Evolutionary conservation across 2,888 invertebrate species (phyloP), one percentile per base, ranked within the genome.

Genomic region (Diaperis boleti): DNA sequence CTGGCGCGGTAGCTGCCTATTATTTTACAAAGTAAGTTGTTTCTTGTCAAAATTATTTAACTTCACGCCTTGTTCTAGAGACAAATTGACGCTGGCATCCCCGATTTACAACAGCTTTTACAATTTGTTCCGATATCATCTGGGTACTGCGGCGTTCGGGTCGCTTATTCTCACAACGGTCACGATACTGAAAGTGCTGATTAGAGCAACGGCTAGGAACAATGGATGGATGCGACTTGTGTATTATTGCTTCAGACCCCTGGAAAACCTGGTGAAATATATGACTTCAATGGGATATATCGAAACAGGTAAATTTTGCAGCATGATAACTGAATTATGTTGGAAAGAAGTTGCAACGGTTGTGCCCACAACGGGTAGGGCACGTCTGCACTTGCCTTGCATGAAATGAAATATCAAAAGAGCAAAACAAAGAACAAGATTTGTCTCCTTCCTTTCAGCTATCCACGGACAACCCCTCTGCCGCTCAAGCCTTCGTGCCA

Each of bases 91-190:
- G 5, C 33, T 69, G 45, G 52, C 45, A 8, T 39, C 64, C 3
- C 69, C 70, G 13, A 59, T 71, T 26, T 67, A 62, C 39, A 64
- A 49, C 14, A 61, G 68, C 11, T 64, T 65, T 45, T 55, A 49
- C 10, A 68, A 62, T 18, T 20, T 66, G 10, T 26, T 68, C 33
- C 49, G 63, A 13, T 71, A 56, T 33, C 70, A 71, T 44, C 47
- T 71, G 47, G 70, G 70, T 0, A 66, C 67, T 3, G 66, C 66
- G 1, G 65, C 68, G 6, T 59, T 71, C 18, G 70, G 70, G 13
- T 69, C 69, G 7, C 33, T 71, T 18, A 49, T 69, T 11, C 49
- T 71, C 1, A 64, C 69, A 6, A 11, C 67, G 0, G 47, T 69
- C n/a, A 42, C 42, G 1, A 42, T 69, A 8, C 13, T 69, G 1